Percentiles rank a stretch among this genome's conserved stretches.
phyloP scores from a whole-genome alignment of 2,888 invertebrate genomes.

The Heliconius cydno region DNA sequence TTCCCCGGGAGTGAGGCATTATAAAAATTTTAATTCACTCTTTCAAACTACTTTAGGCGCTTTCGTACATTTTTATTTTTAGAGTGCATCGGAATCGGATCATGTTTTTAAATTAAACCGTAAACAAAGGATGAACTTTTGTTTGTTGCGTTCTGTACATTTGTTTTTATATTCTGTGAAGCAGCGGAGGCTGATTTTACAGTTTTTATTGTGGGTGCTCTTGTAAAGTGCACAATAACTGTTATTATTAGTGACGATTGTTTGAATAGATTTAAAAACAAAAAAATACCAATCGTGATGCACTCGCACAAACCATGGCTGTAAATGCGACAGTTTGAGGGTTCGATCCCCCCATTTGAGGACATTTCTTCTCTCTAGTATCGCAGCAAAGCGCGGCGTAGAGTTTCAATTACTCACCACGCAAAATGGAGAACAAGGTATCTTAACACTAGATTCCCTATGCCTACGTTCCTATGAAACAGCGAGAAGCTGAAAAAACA shows the following conservation, averaged over 20 bases:
- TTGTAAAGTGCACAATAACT: conserved; percentile 21
- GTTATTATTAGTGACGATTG: conserved; percentile 1
- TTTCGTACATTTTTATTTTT: conserved; percentile 35
- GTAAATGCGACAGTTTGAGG: no score
- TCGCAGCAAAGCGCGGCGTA: no score
- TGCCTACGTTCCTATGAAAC: no score
- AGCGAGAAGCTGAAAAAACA: neutral
- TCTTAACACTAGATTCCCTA: no score
- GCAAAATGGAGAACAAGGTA: no score
- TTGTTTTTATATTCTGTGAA: conserved; percentile 18
- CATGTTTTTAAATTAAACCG: conserved; percentile 34
- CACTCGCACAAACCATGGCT: no score
- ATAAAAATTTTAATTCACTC: conserved; percentile 41
- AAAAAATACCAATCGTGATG: neutral
- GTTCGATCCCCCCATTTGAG: no score
- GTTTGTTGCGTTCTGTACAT: conserved; percentile 5
- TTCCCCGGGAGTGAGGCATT: conserved; percentile 34
- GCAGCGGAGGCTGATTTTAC: neutral
- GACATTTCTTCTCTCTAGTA: no score
- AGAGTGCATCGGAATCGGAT: conserved; percentile 37
- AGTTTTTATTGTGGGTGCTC: conserved; percentile 8
- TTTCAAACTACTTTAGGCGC: conserved; percentile 37
- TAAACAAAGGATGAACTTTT: conserved; percentile 34
- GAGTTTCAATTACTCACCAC: no score
- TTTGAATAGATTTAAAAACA: neutral